phyloP scores from a whole-genome alignment of 2,888 invertebrate genomes.

The Melinopterus prodromus region DNA sequence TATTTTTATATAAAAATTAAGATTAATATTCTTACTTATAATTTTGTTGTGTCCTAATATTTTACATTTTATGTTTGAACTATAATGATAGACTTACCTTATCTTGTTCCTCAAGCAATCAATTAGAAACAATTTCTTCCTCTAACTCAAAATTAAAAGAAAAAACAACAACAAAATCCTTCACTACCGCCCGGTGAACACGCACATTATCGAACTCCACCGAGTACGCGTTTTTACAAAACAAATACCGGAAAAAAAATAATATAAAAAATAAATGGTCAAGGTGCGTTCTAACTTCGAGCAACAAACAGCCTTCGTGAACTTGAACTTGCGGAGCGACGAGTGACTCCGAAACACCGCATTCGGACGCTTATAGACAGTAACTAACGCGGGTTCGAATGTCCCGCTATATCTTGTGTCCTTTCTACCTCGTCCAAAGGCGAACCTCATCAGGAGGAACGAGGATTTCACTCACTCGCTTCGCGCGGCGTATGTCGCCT shows the following conservation, averaged over 20 bases:
- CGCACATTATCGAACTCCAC: background rate
- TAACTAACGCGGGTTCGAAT: background rate
- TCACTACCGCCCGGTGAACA: background rate
- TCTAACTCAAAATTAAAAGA: background rate
- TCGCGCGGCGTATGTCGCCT: too few species aligned
- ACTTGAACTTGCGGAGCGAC: background rate
- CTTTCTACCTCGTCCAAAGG: too few species aligned
- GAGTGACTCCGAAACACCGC: background rate
- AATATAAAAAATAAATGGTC: background rate
- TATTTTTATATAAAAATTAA: too few species aligned
- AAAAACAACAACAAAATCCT: background rate
- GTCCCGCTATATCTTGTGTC: background rate
- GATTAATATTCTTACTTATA: too few species aligned
- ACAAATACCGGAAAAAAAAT: too few species aligned
- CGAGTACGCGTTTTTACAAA: background rate
- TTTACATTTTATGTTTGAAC: too few species aligned
- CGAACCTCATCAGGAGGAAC: too few species aligned
- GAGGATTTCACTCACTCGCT: too few species aligned
- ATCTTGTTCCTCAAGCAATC: too few species aligned
- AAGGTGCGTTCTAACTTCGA: background rate
- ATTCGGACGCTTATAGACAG: background rate
- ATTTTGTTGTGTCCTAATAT: too few species aligned
- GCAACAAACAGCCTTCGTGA: background rate
- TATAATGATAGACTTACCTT: too few species aligned
- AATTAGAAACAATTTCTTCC: too few species aligned